phyloP scores from a whole-genome alignment of 2,888 invertebrate species.

The Bombyx huttoni region DNA sequence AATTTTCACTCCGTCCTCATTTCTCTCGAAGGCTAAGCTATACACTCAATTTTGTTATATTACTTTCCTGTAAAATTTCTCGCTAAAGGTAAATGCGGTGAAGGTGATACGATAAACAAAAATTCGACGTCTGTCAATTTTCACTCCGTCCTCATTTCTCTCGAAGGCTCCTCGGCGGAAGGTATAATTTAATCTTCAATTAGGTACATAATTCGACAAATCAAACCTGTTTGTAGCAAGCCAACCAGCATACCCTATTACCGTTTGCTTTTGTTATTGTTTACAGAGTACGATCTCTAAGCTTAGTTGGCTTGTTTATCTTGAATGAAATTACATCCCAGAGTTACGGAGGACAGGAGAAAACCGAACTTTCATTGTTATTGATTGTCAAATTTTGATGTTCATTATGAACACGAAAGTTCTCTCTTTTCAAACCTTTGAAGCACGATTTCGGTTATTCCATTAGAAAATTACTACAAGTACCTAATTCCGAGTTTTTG shows the following conservation, averaged over 20 bases:
- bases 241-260: constrained; percentile 13
- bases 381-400: neutral
- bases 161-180: neutral
- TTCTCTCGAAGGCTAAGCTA: neutral
- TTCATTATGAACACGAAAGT: neutral
- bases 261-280: constrained; percentile 31
- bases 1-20: neutral
- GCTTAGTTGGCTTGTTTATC: constrained; percentile 29
- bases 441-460: neutral
- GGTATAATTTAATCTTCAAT: constrained; percentile 1
- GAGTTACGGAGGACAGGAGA: neutral
- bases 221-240: constrained; percentile 21
- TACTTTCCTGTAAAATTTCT: neutral
- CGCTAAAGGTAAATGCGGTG: neutral
- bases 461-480: neutral
- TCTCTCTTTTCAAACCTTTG: neutral
- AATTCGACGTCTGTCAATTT: neutral
- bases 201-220: constrained; percentile 16
- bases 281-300: constrained; percentile 26
- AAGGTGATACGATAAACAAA: neutral
- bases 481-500: neutral
- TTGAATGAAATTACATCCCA: constrained; percentile 21
- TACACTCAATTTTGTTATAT: neutral
- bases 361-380: neutral
- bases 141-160: neutral